phyloP scores from a whole-genome alignment of 2,797 vertebrate species.

The Poecilia gillii region DNA sequence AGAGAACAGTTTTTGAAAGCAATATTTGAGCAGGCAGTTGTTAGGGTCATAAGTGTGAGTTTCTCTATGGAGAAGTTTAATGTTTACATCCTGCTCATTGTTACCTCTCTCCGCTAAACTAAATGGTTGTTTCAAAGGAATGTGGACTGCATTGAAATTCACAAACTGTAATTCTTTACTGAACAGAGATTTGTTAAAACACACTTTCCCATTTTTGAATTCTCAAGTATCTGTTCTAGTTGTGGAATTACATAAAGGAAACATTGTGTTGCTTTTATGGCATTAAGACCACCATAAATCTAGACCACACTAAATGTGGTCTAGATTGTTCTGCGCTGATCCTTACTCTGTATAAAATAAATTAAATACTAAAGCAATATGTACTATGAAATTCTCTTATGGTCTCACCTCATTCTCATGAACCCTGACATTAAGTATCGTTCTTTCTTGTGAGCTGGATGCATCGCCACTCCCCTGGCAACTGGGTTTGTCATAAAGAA shows the following conservation, averaged over 20 bases:
- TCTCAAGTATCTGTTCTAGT: neutral
- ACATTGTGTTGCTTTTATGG: neutral
- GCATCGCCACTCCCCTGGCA: neutral
- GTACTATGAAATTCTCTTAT: too few species aligned
- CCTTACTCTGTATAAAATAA: too few species aligned
- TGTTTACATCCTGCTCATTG: neutral
- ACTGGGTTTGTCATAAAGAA: neutral
- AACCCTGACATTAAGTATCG: neutral
- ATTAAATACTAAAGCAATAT: too few species aligned
- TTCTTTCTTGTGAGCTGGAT: neutral
- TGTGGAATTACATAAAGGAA: neutral
- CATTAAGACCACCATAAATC: too few species aligned
- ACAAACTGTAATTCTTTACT: neutral
- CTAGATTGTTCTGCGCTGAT: too few species aligned
- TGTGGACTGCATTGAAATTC: neutral
- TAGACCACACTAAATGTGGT: too few species aligned
- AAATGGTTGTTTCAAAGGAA: neutral
- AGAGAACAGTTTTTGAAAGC: too few species aligned
- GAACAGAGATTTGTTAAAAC: neutral
- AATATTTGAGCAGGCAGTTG: too few species aligned
- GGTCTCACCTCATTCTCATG: neutral
- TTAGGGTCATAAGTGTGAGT: too few species aligned
- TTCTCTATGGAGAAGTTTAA: neutral
- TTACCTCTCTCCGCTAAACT: neutral
- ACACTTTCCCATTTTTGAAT: neutral